Percentiles rank a stretch among this genome's conserved stretches.
phyloP scores from a whole-genome alignment of 2,888 invertebrate species.

The Cerastoderma edule region DNA sequence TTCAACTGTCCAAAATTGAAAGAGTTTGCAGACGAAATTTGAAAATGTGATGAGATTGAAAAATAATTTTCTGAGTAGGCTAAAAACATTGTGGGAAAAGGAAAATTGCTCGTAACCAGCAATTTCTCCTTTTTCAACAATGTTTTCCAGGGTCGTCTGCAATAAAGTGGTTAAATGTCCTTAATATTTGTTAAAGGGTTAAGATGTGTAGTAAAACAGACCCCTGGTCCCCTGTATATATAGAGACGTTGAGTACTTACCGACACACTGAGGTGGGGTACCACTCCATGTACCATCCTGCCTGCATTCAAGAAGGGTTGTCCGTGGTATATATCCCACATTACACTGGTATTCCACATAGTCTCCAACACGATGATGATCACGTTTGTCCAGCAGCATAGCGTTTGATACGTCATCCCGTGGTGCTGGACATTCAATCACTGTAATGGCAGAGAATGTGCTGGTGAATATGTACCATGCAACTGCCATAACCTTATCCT shows the following conservation, averaged over 20 bases:
- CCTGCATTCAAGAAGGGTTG: constrained; percentile 92
- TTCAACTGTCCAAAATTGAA: too few relatives aligned
- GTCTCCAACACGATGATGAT: constrained; percentile 86
- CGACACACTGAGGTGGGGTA: constrained; percentile 95
- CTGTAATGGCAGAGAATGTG: constrained; percentile 42
- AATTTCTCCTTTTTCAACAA: neutral
- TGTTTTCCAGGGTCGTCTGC: neutral
- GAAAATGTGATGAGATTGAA: too few relatives aligned
- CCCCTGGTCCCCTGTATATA: neutral
- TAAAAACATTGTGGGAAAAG: too few relatives aligned
- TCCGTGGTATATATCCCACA: constrained; percentile 94
- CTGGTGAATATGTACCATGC: too few relatives aligned
- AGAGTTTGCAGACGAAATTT: too few relatives aligned
- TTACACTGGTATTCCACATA: constrained; percentile 94
- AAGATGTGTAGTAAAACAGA: too few relatives aligned
- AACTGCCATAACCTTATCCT: too few relatives aligned
- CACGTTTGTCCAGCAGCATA: constrained; percentile 44
- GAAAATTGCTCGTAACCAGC: too few relatives aligned
- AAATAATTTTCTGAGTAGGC: too few relatives aligned
- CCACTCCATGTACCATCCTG: constrained; percentile 97
- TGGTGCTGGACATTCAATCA: constrained; percentile 56
- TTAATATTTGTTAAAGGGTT: neutral
- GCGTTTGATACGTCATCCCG: constrained; percentile 48
- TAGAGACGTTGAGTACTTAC: constrained; percentile 86
- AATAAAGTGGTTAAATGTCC: too few relatives aligned